Base-by-base conservation (phyloP, 2,797 vertebrate species). In the Miichthys miiuy region DNA sequence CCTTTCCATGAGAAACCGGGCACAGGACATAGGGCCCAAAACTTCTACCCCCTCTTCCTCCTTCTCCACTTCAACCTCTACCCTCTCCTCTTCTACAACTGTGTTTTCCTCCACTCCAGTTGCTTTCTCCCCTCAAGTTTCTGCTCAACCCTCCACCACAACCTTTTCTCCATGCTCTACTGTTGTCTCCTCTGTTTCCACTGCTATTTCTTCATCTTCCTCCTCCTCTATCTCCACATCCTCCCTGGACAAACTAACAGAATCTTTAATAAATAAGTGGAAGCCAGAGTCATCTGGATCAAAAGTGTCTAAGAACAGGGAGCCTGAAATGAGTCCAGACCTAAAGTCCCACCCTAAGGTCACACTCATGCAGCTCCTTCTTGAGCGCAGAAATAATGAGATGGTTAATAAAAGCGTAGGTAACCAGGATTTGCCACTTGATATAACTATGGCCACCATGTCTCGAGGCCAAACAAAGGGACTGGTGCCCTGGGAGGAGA, bases 331-430 rank as follows among this genome's bases (percentile, higher is more conserved):
- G 80, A 95, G 92, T 80, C 90, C 96, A 57, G 97, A 97, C 82
- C 87, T 96, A 23, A 98, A 97, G 93, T 95, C 97, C 47, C 97
- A 98, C 88, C 97, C 99, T 73, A 98, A 98, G 86, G 96, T 99
- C 82, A 99, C 98, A 0, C 95, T 99, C 8, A 97, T 99, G 95
- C 98, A 99, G 70, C 94, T 99, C 86, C 95, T 99, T 47, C 96
- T 99, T 50, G 98, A 98, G 64, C 98, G 97, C 91, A 97, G 97
- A 91, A 97, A 95, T 89, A 97, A 97, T 72, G 97, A 98, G 27
- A 96, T 91, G 73, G 80, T 76, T 68, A 96, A 96, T 89, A 96
- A 95, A 93, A 94, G 77, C 47, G 79, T 61, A 58, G 94, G 93
- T 80, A 92, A 95, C 93, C 95, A 96, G 86, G 96, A 96, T 89